phyloP scores from a whole-genome alignment of 2,888 invertebrate species.

The Idaea biselata region DNA sequence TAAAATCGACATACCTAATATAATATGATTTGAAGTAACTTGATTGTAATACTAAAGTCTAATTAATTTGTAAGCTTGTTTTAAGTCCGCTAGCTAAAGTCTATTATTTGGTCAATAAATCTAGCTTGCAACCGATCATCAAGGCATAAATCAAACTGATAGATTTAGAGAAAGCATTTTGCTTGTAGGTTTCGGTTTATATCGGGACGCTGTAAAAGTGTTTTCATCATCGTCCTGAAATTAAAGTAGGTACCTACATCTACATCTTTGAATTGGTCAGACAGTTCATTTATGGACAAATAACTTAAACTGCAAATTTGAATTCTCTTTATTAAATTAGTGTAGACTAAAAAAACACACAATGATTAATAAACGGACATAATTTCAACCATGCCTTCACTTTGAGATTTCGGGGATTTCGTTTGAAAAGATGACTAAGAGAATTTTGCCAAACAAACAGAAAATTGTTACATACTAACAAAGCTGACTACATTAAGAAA shows the following conservation, averaged over 20 bases:
- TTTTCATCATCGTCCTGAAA: slow-evolving; percentile 32
- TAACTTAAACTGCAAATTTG: slow-evolving; percentile 6
- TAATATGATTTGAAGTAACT: too few species aligned
- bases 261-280: not conserved
- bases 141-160: not conserved
- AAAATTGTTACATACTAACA: too few species aligned
- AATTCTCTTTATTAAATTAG: too few species aligned
- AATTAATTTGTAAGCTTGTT: not conserved
- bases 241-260: too few species aligned
- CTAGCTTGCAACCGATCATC: not conserved
- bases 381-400: too few species aligned
- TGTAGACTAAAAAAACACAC: too few species aligned
- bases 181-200: slow-evolving; percentile 1
- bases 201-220: slow-evolving; percentile 32
- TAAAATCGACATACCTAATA: too few species aligned
- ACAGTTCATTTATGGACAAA: slow-evolving; percentile 34
- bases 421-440: too few species aligned
- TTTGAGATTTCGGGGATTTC: too few species aligned
- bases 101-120: not conserved
- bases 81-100: not conserved
- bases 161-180: not conserved
- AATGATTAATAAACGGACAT: too few species aligned
- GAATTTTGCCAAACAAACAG: too few species aligned
- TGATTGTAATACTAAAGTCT: not conserved
- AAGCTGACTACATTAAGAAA: slow-evolving; percentile 11